A percentile compares a stretch with the other conserved stretches of the same genome.
Evolutionary conservation across 2,888 invertebrate species (phyloP).

Genomic region (Phorcus lineatus): DNA sequence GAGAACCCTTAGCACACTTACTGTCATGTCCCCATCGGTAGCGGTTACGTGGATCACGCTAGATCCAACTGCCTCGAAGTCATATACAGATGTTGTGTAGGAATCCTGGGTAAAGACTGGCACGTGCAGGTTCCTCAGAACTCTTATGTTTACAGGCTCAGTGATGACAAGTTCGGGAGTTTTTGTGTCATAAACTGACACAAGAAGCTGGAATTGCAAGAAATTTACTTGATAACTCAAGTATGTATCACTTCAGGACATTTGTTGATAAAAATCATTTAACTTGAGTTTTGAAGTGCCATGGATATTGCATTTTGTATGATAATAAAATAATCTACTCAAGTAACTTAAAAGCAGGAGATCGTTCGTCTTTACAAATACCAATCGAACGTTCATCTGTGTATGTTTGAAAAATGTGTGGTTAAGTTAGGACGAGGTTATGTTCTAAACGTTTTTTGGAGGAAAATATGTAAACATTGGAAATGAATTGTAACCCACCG

Average conservation of each 20-base stretch:
- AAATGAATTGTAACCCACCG: conserved; percentile 14
- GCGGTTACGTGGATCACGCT: conserved; percentile 61
- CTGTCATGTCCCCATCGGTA: conserved; percentile 63
- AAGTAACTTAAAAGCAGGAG: too few species aligned
- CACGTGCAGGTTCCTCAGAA: conserved; percentile 62
- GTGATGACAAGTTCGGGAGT: conserved; percentile 55
- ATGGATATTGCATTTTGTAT: too few species aligned
- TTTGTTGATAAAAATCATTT: too few species aligned
- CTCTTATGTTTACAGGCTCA: conserved; percentile 60
- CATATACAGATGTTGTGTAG: conserved; percentile 56
- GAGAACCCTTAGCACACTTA: conserved; percentile 34
- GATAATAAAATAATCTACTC: too few species aligned
- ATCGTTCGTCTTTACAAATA: too few species aligned
- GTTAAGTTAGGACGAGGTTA: too few species aligned
- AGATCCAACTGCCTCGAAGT: conserved; percentile 60
- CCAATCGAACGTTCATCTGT: too few species aligned
- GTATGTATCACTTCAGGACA: too few species aligned
- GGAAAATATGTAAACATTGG: neutral
- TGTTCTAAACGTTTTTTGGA: too few species aligned
- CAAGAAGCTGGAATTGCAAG: conserved; percentile 47
- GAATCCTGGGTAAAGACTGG: conserved; percentile 56
- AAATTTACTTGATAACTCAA: too few species aligned
- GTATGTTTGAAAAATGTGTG: too few species aligned
- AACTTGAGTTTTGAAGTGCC: too few species aligned
- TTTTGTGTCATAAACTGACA: conserved; percentile 64